Base-by-base conservation (phyloP, 2,888 invertebrate species). In the Eupithecia exiguata region DNA sequence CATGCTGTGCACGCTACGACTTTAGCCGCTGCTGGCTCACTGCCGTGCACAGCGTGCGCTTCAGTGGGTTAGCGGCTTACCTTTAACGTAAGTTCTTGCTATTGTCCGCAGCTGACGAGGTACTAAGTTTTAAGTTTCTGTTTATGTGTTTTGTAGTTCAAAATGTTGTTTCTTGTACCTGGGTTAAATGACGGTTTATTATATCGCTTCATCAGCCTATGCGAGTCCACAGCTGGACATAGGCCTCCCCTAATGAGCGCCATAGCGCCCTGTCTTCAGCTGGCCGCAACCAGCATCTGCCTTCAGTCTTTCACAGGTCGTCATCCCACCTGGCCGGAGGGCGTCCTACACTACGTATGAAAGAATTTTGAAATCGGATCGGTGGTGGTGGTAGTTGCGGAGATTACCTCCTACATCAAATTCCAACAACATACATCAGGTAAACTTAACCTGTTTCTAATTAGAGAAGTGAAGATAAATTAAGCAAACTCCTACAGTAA, bases 401-500 rank as follows among this genome's bases (percentile, higher is more conserved):
- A 46, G 16, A 5, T 18, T 46, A 46, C 16, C 18, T 49, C 49
- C n/a, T 18, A n/a, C n/a, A n/a, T 49, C 7, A 6, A n/a, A 9
- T 49, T 6, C 1, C 18, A 18, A 30, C 30, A 30, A 30, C 4
- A 18, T 18, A 30, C 4, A 18, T 18, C 46, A 46, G 7, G 7
- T n/a, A 49, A 46, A 46, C 46, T 46, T 18, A 16, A 46, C n/a
- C 9, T 49, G n/a, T 49, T 49, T n/a, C 5, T n/a, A n/a, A n/a
- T 21, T 53, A 53, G 12, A 25, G 12, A 53, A 53, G 9, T 58
- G 58, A 58, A 58, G 58, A 58, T 58, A 25, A 16, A 62, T 18
- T 35, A 7, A 65, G n/a, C 38, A 21, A 68, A 36, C 76, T 58
- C 78, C 78, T 76, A 58, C 68, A 49, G 61, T 21, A 49, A 71